Evolutionary conservation across 2,888 invertebrate genomes (phyloP).

Genomic region (Latrodectus hesperus): DNA sequence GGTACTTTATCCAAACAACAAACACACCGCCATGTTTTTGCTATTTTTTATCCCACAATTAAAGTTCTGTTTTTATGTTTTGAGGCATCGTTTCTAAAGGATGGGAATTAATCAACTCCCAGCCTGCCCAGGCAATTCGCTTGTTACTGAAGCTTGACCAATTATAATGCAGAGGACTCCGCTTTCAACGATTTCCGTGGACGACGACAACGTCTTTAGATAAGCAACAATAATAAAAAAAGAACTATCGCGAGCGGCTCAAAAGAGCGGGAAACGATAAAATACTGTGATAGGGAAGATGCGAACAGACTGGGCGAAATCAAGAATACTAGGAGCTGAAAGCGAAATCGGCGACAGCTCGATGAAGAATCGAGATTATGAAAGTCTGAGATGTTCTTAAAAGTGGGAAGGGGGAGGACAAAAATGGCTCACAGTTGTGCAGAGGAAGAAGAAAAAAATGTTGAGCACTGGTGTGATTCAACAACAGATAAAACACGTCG

Average conservation of each 20-base stretch:
- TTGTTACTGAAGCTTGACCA: background rate
- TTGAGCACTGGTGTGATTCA: background rate
- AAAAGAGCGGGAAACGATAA: background rate
- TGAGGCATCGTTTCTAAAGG: too few relatives aligned
- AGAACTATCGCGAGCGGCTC: background rate
- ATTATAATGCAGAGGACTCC: background rate
- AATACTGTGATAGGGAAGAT: background rate
- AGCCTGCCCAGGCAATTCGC: background rate
- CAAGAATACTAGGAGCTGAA: background rate
- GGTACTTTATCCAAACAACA: too few relatives aligned
- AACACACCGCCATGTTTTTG: too few relatives aligned
- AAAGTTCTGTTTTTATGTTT: too few relatives aligned
- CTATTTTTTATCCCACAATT: too few relatives aligned
- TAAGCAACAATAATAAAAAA: background rate
- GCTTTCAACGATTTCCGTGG: background rate
- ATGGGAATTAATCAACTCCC: too few relatives aligned
- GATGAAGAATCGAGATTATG: background rate
- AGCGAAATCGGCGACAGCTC: slow-evolving; percentile 2
- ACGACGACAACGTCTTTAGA: background rate
- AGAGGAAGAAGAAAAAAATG: background rate
- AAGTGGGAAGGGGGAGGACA: background rate
- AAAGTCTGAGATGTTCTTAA: background rate
- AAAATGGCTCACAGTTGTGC: background rate
- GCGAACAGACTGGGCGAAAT: background rate
- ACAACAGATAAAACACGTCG: background rate